Conservation (phyloP, 1,140 invertebrate genomes). For the Tetramorium simillimum region DNA sequence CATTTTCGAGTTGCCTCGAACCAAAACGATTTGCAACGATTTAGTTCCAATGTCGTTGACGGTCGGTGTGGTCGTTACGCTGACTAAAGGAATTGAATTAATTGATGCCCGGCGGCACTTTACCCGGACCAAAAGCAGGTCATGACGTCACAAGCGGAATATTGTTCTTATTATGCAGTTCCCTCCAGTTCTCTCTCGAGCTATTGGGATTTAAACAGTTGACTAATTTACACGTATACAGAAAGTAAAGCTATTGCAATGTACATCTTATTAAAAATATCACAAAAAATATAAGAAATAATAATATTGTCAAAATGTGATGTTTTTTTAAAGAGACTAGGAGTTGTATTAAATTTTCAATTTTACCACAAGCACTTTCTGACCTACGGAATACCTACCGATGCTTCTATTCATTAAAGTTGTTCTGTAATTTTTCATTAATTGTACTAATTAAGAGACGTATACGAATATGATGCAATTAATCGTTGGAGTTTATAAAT, state of each 20-base stretch:
- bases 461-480: not conserved
- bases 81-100: constrained; percentile 50
- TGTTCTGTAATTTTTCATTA: not conserved
- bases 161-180: constrained; percentile 14
- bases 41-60: constrained; percentile 39
- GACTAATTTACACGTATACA: not conserved
- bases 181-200: not conserved
- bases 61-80: constrained; percentile 19
- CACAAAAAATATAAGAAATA: not conserved
- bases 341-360: not conserved
- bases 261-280: not conserved
- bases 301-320: not conserved
- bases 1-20: not conserved
- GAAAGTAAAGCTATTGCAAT: not conserved
- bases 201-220: not conserved
- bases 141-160: not conserved
- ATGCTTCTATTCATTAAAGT: constrained; percentile 22
- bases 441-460: constrained; percentile 1
- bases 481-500: constrained; percentile 41
- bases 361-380: not conserved
- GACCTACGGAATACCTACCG: not conserved
- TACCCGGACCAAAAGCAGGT: constrained; percentile 3
- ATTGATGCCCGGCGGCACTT: constrained; percentile 36
- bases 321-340: not conserved
- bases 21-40: constrained; percentile 28